Base-by-base conservation (phyloP, 2,888 invertebrate species). In the Spicauda simplicius region DNA sequence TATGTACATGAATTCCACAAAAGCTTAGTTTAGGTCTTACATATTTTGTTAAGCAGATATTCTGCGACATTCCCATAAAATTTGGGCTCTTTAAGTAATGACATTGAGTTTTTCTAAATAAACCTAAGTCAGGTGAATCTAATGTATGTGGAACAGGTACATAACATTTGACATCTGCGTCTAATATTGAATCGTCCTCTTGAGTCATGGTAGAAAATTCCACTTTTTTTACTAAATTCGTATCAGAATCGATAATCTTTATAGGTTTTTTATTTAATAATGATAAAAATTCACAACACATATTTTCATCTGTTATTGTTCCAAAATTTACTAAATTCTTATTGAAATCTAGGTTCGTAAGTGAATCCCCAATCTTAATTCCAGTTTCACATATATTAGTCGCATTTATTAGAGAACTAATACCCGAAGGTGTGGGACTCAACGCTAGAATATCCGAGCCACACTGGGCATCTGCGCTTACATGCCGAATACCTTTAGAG, bases 401-500 rank as follows among this genome's bases (percentile, higher is more conserved):
- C 25, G 80, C 71, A 71, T 73, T 82, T 7, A 77, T 76, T 14
- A 81, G 73, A 1, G 89, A 88, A 11, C 85, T 81, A 12, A 82
- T 79, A 6, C 84, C 76, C 18, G 88, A 82, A 25, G 83, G 61
- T 70, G 77, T 76, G 0, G 83, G 74, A 70, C 76, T 76, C 30
- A 72, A 68, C 5, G 76, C 72, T 12, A 70, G 71, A n/a, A 72
- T 60, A 66, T 91, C 91, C 8, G 91, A 83, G 14, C 92, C 91
- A 72, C 93, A 93, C 73, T 92, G 92, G 4, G 84, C 89, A 72
- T 92, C 91, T 77, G 84, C 85, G 64, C 83, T 82, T 25, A 83
- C 69, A 70, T 87, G 90, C 30, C 89, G 86, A 67, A 92, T 80
- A 30, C 93, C 93, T 80, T 90, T 91, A n/a, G 93, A 93, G 66